These are phyloP conservation scores for Pterocles burchelli DNA, from an alignment of 2,113 vertebrate species.

Conservation along the genomic window DNA sequence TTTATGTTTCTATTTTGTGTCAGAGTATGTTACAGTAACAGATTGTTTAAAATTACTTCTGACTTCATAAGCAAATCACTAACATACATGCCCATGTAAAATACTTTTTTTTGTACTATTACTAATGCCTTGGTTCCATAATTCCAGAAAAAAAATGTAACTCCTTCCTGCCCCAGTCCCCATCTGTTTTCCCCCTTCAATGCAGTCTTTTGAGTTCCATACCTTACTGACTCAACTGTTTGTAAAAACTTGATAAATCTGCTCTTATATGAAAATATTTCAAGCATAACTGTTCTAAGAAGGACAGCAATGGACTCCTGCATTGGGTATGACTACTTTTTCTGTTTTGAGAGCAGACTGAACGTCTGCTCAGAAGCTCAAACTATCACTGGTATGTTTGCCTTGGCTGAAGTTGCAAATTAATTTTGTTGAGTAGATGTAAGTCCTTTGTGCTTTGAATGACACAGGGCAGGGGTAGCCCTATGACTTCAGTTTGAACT, in stretches of 20 bases:
- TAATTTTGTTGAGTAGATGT: background rate
- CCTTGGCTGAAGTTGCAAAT: background rate
- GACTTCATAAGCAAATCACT: background rate
- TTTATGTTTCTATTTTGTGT: background rate
- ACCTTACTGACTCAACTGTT: background rate
- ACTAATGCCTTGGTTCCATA: background rate
- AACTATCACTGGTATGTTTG: background rate
- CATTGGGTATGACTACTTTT: background rate
- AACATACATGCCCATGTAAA: background rate
- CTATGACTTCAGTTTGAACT: background rate
- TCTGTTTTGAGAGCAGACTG: background rate
- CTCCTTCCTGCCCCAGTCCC: background rate
- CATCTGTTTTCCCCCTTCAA: accelerated
- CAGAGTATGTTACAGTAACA: background rate
- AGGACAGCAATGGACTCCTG: background rate
- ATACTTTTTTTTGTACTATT: background rate
- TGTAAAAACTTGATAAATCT: background rate
- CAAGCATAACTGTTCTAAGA: background rate
- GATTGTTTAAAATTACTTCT: background rate
- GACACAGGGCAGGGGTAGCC: background rate
- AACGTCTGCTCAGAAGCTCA: background rate
- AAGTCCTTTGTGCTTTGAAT: background rate
- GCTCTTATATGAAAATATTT: background rate
- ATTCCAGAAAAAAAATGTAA: background rate
- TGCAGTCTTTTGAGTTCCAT: background rate